Conservation (phyloP, 2,888 invertebrate genomes). For the Apamea anceps region DNA sequence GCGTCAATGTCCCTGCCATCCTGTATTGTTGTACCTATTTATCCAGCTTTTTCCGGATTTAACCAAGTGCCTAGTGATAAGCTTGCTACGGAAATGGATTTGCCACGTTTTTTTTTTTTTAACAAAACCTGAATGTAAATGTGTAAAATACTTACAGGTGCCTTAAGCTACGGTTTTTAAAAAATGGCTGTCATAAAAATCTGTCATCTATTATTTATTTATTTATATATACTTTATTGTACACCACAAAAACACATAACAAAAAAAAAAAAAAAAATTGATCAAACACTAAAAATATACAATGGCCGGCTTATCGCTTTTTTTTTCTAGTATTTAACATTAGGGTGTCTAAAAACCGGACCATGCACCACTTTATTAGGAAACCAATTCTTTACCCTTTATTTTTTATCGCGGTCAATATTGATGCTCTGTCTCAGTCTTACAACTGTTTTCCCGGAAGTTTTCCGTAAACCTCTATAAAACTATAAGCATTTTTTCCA, state of each 20-base stretch:
- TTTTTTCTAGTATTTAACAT: too few species aligned
- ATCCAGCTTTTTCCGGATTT: not conserved
- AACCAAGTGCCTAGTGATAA: too few species aligned
- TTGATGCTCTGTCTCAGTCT: not conserved
- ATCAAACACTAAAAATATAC: too few species aligned
- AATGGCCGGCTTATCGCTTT: too few species aligned
- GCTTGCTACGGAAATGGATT: not conserved
- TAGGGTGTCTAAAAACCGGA: not conserved
- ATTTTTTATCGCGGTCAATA: not conserved
- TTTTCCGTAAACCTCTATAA: conserved; percentile 6
- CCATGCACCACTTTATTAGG: not conserved
- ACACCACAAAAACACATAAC: too few species aligned
- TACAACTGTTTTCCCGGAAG: not conserved
- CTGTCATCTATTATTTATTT: too few species aligned
- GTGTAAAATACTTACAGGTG: not conserved
- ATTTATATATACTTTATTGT: too few species aligned
- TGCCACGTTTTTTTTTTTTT: not conserved
- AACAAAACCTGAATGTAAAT: not conserved
- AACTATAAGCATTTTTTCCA: conserved; percentile 18
- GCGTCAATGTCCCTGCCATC: too few species aligned
- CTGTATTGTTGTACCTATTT: not conserved
- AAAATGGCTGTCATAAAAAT: not conserved
- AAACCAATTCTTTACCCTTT: not conserved
- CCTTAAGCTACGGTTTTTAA: not conserved
- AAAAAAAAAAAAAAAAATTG: too few species aligned